These are phyloP conservation scores for Nasonovia ribisnigri DNA, from an alignment of 2,888 invertebrate species.

Conservation along the genomic window DNA sequence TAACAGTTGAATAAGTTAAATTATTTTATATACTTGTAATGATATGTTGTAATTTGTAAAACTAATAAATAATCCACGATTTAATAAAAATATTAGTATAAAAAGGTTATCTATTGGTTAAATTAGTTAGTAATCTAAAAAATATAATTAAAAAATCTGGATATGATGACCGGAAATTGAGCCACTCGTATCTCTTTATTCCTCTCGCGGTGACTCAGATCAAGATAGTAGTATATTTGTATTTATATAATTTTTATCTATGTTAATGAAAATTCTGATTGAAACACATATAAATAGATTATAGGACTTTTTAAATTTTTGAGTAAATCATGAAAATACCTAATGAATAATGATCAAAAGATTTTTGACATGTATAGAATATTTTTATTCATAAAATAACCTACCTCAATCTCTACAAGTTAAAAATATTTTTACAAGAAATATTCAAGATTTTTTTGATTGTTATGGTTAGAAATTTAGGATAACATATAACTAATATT, in stretches of 20 bases:
- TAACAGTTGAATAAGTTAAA: neutral
- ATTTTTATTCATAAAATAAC: neutral
- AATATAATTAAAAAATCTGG: neutral
- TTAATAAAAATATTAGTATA: neutral
- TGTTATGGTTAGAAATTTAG: neutral
- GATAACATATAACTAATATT: neutral
- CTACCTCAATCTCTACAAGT: neutral
- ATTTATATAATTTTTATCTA: neutral
- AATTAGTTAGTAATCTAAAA: neutral
- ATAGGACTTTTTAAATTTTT: neutral
- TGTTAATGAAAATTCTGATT: neutral
- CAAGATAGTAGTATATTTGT: neutral
- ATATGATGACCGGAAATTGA: neutral
- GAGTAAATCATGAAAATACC: neutral
- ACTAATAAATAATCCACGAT: neutral
- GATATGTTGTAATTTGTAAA: neutral
- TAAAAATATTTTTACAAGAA: neutral
- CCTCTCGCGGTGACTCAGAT: neutral
- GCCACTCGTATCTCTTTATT: neutral
- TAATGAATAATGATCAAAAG: neutral
- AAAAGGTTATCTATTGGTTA: neutral
- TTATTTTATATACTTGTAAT: neutral
- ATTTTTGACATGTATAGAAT: neutral
- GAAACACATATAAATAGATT: neutral
- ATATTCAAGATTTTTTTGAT: neutral